Percentiles rank a stretch among this genome's conserved stretches.
Conservation (phyloP, 2,888 invertebrate species). For the Sphinx pinastri region DNA sequence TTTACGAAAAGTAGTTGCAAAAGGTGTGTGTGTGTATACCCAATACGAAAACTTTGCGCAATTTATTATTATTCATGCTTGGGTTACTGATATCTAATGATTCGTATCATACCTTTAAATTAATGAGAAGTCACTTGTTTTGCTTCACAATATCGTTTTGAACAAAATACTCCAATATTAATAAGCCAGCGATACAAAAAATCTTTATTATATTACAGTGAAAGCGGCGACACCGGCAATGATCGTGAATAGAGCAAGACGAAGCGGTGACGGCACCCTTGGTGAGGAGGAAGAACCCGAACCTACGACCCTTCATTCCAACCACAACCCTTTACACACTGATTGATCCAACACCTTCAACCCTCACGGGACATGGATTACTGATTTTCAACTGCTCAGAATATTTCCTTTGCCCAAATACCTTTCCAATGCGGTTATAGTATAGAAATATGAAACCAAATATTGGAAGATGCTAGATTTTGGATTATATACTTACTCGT, state of each 20-base stretch:
- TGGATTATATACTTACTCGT: neutral
- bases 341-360: conserved; percentile 10
- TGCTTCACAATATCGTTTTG: neutral
- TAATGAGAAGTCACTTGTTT: too few species aligned
- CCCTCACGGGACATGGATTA: neutral
- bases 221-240: conserved; percentile 69
- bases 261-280: conserved; percentile 67
- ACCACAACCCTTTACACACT: neutral
- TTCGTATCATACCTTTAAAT: too few species aligned
- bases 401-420: conserved; percentile 3
- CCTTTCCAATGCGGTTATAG: neutral
- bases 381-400: conserved; percentile 16
- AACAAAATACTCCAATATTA: too few species aligned
- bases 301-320: conserved; percentile 37
- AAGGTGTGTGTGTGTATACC: too few species aligned
- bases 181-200: too few species aligned
- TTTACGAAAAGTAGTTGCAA: too few species aligned
- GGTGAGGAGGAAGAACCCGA: conserved; percentile 59
- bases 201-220: conserved; percentile 55
- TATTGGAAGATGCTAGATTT: neutral
- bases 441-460: neutral
- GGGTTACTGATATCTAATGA: too few species aligned
- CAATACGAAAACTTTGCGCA: too few species aligned
- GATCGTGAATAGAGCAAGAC: conserved; percentile 62
- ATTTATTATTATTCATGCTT: too few species aligned